A percentile compares a stretch with the other conserved stretches of the same genome.
phyloP scores from a whole-genome alignment of 2,888 invertebrate genomes.

The Nebria brevicollis region DNA sequence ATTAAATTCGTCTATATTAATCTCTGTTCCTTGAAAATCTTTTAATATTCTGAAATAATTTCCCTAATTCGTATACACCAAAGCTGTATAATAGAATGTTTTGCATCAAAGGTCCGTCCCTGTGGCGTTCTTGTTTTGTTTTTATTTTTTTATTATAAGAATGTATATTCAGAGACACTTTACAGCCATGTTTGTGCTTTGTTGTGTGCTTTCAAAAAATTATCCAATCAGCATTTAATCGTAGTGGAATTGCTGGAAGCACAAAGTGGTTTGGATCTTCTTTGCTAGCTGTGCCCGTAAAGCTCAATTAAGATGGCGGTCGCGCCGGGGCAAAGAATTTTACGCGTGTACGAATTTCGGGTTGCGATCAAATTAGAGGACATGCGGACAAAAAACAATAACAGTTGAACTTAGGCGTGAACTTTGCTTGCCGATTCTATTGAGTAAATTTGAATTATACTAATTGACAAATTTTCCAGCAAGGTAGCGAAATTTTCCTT shows the following conservation, averaged over 20 bases:
- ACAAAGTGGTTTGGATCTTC: constrained; percentile 20
- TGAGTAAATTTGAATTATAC: too few species aligned
- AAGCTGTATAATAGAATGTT: too few species aligned
- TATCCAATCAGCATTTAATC: constrained; percentile 25
- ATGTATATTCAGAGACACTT: background rate
- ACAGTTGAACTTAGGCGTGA: background rate
- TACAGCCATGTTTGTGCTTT: constrained; percentile 11
- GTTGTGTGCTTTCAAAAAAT: constrained; percentile 14
- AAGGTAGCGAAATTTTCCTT: too few species aligned
- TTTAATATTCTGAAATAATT: too few species aligned
- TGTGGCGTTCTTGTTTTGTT: background rate
- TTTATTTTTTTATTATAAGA: background rate
- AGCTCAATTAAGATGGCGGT: constrained; percentile 19
- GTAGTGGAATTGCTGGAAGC: constrained; percentile 12
- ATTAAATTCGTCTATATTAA: too few species aligned
- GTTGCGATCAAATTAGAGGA: background rate
- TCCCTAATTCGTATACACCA: too few species aligned
- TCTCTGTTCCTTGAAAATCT: too few species aligned
- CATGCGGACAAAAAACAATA: background rate
- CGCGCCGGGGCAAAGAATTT: background rate
- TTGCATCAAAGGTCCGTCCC: background rate
- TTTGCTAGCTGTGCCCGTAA: background rate
- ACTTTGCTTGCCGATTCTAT: background rate
- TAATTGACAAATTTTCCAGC: too few species aligned
- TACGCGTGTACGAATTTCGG: background rate